Base-by-base conservation (phyloP, 2,888 invertebrate species). In the Dastarcus helophoroides region DNA sequence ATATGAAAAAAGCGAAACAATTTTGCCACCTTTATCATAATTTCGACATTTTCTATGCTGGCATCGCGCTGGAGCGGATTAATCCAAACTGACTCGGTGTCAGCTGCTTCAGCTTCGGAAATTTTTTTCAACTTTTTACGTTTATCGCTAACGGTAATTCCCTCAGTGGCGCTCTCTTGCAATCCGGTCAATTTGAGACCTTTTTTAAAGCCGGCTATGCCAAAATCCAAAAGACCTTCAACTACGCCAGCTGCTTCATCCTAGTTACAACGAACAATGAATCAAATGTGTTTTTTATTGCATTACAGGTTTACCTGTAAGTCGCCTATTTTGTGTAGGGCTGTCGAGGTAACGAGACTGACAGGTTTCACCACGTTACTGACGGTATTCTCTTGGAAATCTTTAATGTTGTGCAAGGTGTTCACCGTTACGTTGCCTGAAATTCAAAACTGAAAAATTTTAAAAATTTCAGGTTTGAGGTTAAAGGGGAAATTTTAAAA, bases 211-310 rank as follows among this genome's bases (percentile, higher is more conserved):
- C 73, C 72, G 1, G 74, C 73, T 38, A 71, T 68, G 10, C 73
- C 74, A 38, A 73, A 70, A 52, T 73, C 74, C 14, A 74, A 51
- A 0, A 74, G 60, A 0, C 73, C 73, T 47, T 73, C 74, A 58
- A 74, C 71, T 62, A 74, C 67, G 1, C 73, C 73, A 0, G 72
- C 73, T 1, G 73, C 73, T 50, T 74, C 74, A 35, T 73, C 74
- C 73, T 73, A n/a, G n/a, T n/a, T n/a, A n/a, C n/a, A n/a, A n/a
- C n/a, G n/a, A n/a, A n/a, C n/a, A n/a, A n/a, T n/a, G n/a, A n/a
- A n/a, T n/a, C n/a, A n/a, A n/a, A n/a, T n/a, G n/a, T n/a, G n/a
- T n/a, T n/a, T n/a, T n/a, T n/a, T n/a, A n/a, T n/a, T n/a, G n/a
- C n/a, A n/a, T n/a, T n/a, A n/a, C n/a, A n/a, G n/a, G n/a, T 33